phyloP scores from a whole-genome alignment of 1,140 invertebrate genomes.

The Mamestra configurata region DNA sequence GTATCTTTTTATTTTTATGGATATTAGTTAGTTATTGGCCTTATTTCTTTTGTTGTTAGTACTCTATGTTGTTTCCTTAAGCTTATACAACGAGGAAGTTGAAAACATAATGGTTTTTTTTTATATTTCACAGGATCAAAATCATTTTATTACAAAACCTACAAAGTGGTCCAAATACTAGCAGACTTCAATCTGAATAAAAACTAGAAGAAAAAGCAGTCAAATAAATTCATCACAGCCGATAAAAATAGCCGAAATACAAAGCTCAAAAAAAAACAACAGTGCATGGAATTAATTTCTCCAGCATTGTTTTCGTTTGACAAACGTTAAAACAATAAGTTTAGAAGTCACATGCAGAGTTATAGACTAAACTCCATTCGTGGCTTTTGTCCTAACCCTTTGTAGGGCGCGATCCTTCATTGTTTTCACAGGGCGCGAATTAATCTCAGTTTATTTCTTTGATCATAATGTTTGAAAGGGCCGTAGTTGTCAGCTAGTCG shows the following conservation, averaged over 20 bases:
- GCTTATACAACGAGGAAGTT: too few relatives aligned
- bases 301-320: slow-evolving; percentile 78
- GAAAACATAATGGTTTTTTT: too few relatives aligned
- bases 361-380: slow-evolving; percentile 76
- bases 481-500: slow-evolving; percentile 67
- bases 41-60: neutral
- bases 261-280: slow-evolving; percentile 52
- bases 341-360: slow-evolving; percentile 84
- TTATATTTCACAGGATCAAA: too few relatives aligned
- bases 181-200: too few relatives aligned
- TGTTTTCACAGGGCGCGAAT: slow-evolving; percentile 81
- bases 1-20: slow-evolving; percentile 1
- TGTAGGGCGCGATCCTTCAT: slow-evolving; percentile 71
- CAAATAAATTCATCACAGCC: slow-evolving; percentile 3
- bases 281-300: slow-evolving; percentile 69
- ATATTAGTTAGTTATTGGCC: neutral
- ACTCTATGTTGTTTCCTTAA: too few relatives aligned
- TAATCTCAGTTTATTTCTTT: slow-evolving; percentile 86
- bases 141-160: too few relatives aligned
- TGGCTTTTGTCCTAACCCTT: slow-evolving; percentile 75
- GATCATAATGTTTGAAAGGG: slow-evolving; percentile 78
- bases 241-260: neutral
- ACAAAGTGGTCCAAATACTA: too few relatives aligned
- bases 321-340: slow-evolving; percentile 82
- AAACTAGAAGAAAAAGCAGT: too few relatives aligned